Base-by-base conservation (phyloP, 2,888 invertebrate genomes). In the Pteria penguin region DNA sequence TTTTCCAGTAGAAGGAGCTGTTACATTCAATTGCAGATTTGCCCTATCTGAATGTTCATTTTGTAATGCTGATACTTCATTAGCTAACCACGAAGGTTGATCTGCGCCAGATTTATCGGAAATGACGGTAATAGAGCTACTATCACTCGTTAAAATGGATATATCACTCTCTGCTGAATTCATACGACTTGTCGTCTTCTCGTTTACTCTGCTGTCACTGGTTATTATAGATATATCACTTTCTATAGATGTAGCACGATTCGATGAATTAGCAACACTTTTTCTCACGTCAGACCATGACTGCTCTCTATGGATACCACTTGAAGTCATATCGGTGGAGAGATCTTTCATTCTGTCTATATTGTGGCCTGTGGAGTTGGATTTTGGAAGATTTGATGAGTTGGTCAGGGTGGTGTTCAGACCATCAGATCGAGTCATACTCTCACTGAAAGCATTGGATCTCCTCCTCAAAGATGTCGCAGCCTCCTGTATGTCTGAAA, bases 181-280 rank as follows among this genome's bases (percentile, higher is more conserved):
- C 18, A 45, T 45, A 0, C 8, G 45, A 45, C 45, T 45, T 45
- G 8, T 8, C 8, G 11, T 8, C 18, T 45, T 45, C 8, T 18
- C 18, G 45, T 45, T 18, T 45, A 14, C 18, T 45, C 45, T 45
- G 84, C 95, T 95, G 87, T 95, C 94, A 91, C 95, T 95, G 78
- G 95, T 95, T 29, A 95, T 93, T 58, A 95, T 93, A 84, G 95
- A 95, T 77, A 95, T 94, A 86, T 95, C 95, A 90, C 95, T 95
- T 45, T 89, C 89, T 5, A 84, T 81, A 5, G 87, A 87, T 0
- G 32, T 72, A 8, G 57, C 57, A 58, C 36, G 54, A 57, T 57
- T 65, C 3, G 11, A 14, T 54, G 60, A 32, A 27, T 73, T 66
- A 11, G 32, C 33, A 18, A 67, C 18, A 5, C 45, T 45, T 45